These are phyloP conservation scores for Bucco capensis DNA, from an alignment of 2,113 vertebrate genomes.

Conservation along the genomic window DNA sequence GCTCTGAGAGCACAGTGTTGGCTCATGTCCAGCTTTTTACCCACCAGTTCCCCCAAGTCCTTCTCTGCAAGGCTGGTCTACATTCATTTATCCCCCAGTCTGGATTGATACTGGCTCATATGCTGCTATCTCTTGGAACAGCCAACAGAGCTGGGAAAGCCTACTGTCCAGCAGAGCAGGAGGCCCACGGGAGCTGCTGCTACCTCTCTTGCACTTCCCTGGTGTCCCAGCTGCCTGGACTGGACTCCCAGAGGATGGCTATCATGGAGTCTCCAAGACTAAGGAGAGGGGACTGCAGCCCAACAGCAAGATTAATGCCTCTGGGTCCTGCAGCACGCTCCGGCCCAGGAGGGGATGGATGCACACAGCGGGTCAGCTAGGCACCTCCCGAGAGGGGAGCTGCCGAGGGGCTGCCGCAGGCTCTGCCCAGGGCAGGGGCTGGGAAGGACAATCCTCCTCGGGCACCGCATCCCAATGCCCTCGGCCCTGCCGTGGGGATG, in stretches of 20 bases:
- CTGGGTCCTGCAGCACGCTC: accelerated
- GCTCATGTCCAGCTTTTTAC: background rate
- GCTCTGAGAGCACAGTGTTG: background rate
- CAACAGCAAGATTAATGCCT: background rate
- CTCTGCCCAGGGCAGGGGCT: background rate
- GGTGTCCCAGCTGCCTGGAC: background rate
- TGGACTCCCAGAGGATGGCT: background rate
- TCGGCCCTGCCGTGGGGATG: background rate
- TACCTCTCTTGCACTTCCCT: background rate
- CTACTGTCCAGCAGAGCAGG: background rate
- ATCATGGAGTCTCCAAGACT: too few species aligned
- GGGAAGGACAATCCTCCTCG: background rate
- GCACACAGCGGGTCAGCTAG: accelerated
- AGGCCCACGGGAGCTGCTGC: background rate
- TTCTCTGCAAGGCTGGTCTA: background rate
- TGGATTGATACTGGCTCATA: background rate
- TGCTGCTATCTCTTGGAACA: background rate
- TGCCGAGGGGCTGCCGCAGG: background rate
- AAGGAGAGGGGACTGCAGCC: background rate
- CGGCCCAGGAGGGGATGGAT: background rate
- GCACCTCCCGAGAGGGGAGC: background rate
- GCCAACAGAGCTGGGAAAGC: background rate
- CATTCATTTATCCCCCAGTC: background rate
- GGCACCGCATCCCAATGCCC: background rate
- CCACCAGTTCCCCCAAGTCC: background rate